Evolutionary conservation across 2,113 vertebrate species (phyloP), one percentile per base, ranked within the genome.

Genomic region (Galbula dea): DNA sequence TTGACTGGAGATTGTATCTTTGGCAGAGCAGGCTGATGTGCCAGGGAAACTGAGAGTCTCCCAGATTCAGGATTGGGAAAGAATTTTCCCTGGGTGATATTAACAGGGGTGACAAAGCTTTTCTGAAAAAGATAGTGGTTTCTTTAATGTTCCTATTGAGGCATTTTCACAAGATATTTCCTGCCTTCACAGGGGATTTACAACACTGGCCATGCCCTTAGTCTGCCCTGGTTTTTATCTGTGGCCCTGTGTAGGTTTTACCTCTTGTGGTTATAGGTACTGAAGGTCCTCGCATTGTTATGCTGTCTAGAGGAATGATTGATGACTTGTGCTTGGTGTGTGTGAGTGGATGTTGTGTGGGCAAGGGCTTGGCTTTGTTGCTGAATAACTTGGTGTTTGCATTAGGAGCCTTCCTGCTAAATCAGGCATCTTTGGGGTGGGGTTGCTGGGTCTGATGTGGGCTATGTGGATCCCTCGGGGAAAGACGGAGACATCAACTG

Each of bases 201-300:
- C 75, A 66, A 15, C 16, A 16, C 29, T 58, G 78, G 20, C 79
- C 34, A 9, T 89, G 82, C 87, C 85, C 75, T 79, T 58, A 73
- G 22, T 46, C 49, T 91, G 82, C 51, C 63, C 59, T 77, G 63
- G 0, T 36, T 77, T 96, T 94, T 71, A 74, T 93, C 46, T 77
- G 75, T 51, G 65, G 26, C 46, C n/a, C 46, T 39, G 34, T n/a
- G 30, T 55, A 86, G 34, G 29, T 77, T 89, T 89, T 91, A 71
- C 72, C 43, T 86, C 75, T 80, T 48, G 63, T n/a, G 54, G 74
- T 73, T 94, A 22, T 45, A 88, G 90, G 68, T 91, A 43, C 75
- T 94, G 90, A 83, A 96, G 88, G 83, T 71, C 79, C 89, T 66
- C 26, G 63, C 49, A 74, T 94, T 96, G 79, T 93, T 88, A 36